Evolutionary conservation across 2,113 vertebrate genomes (phyloP).

Genomic region (Corythoichthys haematopterus): DNA sequence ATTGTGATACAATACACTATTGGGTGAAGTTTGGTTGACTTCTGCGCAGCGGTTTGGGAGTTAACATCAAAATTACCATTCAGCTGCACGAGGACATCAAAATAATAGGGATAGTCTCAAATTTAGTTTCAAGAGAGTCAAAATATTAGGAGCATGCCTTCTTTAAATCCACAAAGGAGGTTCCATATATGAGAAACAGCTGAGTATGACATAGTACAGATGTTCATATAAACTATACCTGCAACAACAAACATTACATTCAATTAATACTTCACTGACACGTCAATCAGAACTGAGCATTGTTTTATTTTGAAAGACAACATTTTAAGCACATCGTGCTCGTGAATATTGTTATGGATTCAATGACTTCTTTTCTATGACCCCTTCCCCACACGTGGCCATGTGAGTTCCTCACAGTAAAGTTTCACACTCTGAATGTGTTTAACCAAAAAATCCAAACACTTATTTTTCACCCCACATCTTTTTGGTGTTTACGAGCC

Average conservation of each 20-base stretch:
- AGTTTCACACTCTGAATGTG: neutral
- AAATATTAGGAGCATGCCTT: neutral
- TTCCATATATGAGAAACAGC: neutral
- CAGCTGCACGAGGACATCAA: too few relatives aligned
- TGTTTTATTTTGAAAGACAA: neutral
- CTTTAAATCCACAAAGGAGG: neutral
- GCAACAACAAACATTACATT: neutral
- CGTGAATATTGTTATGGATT: neutral
- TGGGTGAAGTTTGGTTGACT: too few relatives aligned
- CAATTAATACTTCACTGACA: neutral
- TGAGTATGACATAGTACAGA: neutral
- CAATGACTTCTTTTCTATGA: slow-evolving; percentile 1
- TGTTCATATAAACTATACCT: neutral
- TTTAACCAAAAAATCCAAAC: slow-evolving; percentile 13
- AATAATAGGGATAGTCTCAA: neutral
- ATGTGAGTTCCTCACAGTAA: neutral
- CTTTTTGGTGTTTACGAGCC: slow-evolving; percentile 43
- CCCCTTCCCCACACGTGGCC: neutral
- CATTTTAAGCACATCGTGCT: neutral
- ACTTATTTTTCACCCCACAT: slow-evolving; percentile 16
- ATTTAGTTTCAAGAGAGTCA: neutral
- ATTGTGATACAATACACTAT: too few relatives aligned
- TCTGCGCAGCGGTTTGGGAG: too few relatives aligned
- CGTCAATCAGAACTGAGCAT: neutral
- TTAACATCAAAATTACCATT: too few relatives aligned